These are phyloP conservation scores for Periophthalmus modestus DNA, from an alignment of 2,113 vertebrate genomes.

Conservation along the genomic window DNA sequence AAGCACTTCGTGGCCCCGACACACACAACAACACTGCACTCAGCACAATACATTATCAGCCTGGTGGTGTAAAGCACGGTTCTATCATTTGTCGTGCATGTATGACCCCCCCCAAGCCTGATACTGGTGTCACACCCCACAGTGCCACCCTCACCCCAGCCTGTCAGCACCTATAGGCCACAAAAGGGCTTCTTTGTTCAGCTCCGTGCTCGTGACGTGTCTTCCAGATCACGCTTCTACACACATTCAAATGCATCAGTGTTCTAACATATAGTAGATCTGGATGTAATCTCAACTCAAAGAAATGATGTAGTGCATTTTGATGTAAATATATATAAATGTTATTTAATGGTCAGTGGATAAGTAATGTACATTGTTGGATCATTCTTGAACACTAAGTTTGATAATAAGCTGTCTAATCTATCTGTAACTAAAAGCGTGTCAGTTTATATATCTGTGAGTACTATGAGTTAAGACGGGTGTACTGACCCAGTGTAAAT, in stretches of 20 bases:
- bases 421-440: constrained; percentile 20
- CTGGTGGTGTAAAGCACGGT: constrained; percentile 10
- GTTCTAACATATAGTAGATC: neutral
- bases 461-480: too few relatives aligned
- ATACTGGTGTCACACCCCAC: constrained; percentile 60
- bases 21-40: neutral
- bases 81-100: constrained; percentile 45
- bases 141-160: constrained; percentile 68
- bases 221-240: constrained; percentile 66
- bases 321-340: neutral
- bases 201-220: constrained; percentile 66
- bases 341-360: too few relatives aligned
- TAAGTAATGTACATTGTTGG: too few relatives aligned
- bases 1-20: neutral
- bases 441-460: too few relatives aligned
- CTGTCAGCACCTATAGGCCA: constrained; percentile 76
- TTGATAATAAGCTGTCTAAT: constrained; percentile 22
- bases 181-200: constrained; percentile 78
- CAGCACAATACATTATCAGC: constrained; percentile 28
- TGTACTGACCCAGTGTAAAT: constrained; percentile 51
- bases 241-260: constrained; percentile 49
- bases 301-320: too few relatives aligned
- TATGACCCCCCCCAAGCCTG: constrained; percentile 61
- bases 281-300: neutral
- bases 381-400: too few relatives aligned